Evolutionary conservation across 2,888 invertebrate genomes (phyloP), one percentile per base, ranked within the genome.

Genomic region (Rugalucina vietnamica): DNA sequence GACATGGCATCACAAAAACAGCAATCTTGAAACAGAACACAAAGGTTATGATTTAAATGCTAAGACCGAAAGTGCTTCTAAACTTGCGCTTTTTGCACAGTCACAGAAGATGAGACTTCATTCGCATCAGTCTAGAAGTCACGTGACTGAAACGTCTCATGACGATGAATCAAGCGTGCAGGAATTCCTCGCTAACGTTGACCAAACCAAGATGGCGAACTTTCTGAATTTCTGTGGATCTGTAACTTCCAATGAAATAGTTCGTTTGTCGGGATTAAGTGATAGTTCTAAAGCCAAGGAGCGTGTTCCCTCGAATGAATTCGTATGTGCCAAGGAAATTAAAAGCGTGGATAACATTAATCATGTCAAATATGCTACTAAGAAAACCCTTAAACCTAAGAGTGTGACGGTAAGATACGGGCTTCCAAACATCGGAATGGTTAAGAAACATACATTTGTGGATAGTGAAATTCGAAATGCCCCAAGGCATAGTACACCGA

Each of bases 321-420:
- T 65, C 34, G 65, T 65, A 1, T 34, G 10, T 18, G 65, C 34
- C 18, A 65, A 65, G 18, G 29, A 10, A 18, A 57, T 57, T 29
- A 57, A 29, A 3, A 27, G 3, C 27, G 21, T 65, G 32, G 76
- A 34, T 50, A 79, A 87, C 29, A 79, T 85, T 0, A 85, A 82
- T 49, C 50, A 85, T 29, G 87, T 87, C 1, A 87, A 85, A 77
- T 87, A 81, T 39, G 87, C 87, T 2, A 76, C 83, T 1, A 78
- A 84, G 72, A 87, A 87, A 70, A 50, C 77, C 12, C 60, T 87
- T 32, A 87, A 83, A 76, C 71, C 65, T 34, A 65, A 65, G 21
- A 12, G 18, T 21, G 65, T 65, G 1, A 12, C 65, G 18, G 32
- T 65, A 21, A 34, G 18, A 12, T 29, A 8, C 21, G 32, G 34